Conservation (phyloP, 1,140 invertebrate species). For the Ericerus pela region DNA sequence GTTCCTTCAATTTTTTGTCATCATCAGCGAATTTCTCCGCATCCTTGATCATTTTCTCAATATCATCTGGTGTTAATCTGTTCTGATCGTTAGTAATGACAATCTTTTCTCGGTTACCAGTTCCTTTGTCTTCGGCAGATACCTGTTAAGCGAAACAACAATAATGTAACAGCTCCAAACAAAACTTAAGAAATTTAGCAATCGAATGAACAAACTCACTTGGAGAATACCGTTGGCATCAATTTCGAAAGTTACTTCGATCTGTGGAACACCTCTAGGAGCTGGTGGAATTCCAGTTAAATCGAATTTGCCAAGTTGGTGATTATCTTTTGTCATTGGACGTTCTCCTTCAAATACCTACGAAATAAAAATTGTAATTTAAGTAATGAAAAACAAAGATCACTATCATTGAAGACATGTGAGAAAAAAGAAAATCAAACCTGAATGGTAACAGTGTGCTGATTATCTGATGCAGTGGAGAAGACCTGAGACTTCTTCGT, state of each 20-base stretch:
- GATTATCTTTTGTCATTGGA: slow-evolving; percentile 99
- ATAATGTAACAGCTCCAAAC: not conserved
- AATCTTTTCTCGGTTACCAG: slow-evolving; percentile 95
- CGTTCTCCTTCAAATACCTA: slow-evolving; percentile 94
- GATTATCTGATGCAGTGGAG: slow-evolving; percentile 96
- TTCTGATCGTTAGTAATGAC: slow-evolving; percentile 98
- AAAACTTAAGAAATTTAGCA: not conserved
- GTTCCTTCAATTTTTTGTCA: slow-evolving; percentile 93
- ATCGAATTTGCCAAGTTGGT: slow-evolving; percentile 94
- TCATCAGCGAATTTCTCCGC: slow-evolving; percentile 98
- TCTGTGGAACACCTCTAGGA: slow-evolving; percentile 94
- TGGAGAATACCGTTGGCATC: slow-evolving; percentile 96
- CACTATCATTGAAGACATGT: not conserved
- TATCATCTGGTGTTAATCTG: slow-evolving; percentile 89
- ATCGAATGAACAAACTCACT: slow-evolving; percentile 27
- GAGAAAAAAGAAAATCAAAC: not conserved
- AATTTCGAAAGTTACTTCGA: slow-evolving; percentile 98
- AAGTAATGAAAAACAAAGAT: not conserved
- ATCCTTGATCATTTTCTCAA: slow-evolving; percentile 97
- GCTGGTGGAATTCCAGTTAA: slow-evolving; percentile 95
- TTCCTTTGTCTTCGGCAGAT: slow-evolving; percentile 95
- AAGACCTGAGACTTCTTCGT: slow-evolving; percentile 99
- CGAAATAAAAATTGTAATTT: not conserved
- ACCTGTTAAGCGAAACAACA: slow-evolving; percentile 37
- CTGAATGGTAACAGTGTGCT: slow-evolving; percentile 96